Base-by-base conservation (phyloP, 2,888 invertebrate species). In the Quadroppia sp. region DNA sequence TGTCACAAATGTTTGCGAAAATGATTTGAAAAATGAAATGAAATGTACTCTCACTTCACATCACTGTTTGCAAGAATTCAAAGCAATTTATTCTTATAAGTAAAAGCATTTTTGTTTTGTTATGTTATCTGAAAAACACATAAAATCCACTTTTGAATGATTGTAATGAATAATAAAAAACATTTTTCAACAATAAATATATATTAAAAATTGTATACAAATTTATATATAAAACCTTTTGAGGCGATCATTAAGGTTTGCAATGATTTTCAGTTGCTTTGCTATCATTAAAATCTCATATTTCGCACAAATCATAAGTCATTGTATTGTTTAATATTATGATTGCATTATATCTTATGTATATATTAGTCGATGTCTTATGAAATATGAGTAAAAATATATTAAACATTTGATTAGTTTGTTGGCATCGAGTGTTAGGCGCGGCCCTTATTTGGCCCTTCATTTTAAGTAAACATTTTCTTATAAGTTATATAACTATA, bases 241-340 rank as follows among this genome's bases (percentile, higher is more conserved):
- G n/a, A n/a, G 28, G 23, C 17, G 17, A 56, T 56, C 56, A 56
- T 56, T 56, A 56, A 56, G 56, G 30, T 2, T 23, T 13, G 20
- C 25, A 53, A 50, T 23, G 53, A 56, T 1, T 3, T 56, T 56
- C 23, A 56, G 56, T 28, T 25, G 6, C 28, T 56, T 56, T 30
- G 28, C 28, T 56, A 56, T 56, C 56, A 56, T 56, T 56, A 56
- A 30, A 56, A 56, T 56, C 56, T 56, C 28, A 56, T 56, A 56
- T 56, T 56, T 56, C 56, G 56, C 53, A n/a, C 56, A 56, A 56
- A 56, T 56, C 56, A 56, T 56, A 56, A 23, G 56, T 36, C 15
- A n/a, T n/a, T n/a, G n/a, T 15, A 45, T 45, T 45, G 45, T 45
- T 13, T 56, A 56, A 28, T 56, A 30, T 56, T 56, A n/a, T 53